These are phyloP conservation scores for Murina feae DNA, from an alignment of 2,113 vertebrate species.

Conservation along the genomic window DNA sequence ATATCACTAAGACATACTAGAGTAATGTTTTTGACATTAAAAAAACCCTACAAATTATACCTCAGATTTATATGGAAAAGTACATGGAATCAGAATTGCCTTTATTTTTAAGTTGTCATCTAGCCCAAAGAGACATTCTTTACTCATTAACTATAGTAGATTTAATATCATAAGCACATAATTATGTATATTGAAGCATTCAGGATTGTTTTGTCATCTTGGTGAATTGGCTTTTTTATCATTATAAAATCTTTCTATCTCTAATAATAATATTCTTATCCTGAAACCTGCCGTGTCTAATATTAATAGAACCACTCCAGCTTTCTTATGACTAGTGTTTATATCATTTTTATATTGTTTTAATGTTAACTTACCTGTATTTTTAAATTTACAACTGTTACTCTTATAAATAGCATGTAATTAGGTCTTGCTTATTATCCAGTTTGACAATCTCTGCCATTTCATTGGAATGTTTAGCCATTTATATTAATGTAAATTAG, in stretches of 20 bases:
- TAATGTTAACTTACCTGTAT: neutral
- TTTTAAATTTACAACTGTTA: neutral
- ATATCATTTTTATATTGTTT: neutral
- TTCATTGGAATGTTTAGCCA: neutral
- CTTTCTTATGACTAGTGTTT: neutral
- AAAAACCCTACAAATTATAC: neutral
- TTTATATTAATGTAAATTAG: constrained; percentile 12
- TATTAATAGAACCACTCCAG: neutral
- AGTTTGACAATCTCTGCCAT: neutral
- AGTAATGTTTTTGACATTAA: neutral
- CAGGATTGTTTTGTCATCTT: neutral
- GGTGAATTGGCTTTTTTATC: neutral
- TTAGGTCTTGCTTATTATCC: neutral
- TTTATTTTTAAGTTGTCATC: neutral
- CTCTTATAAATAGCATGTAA: neutral
- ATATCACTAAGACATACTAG: neutral
- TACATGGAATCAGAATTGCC: neutral
- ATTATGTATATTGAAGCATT: neutral
- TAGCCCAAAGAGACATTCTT: neutral
- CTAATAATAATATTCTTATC: neutral
- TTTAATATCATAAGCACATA: neutral
- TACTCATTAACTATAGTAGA: neutral
- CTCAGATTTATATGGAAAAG: neutral
- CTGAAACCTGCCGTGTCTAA: neutral
- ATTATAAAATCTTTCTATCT: neutral